A percentile compares a stretch with the other conserved stretches of the same genome.
phyloP scores from a whole-genome alignment of 1,140 invertebrate genomes.

The Aphelenchoides fujianensis region DNA sequence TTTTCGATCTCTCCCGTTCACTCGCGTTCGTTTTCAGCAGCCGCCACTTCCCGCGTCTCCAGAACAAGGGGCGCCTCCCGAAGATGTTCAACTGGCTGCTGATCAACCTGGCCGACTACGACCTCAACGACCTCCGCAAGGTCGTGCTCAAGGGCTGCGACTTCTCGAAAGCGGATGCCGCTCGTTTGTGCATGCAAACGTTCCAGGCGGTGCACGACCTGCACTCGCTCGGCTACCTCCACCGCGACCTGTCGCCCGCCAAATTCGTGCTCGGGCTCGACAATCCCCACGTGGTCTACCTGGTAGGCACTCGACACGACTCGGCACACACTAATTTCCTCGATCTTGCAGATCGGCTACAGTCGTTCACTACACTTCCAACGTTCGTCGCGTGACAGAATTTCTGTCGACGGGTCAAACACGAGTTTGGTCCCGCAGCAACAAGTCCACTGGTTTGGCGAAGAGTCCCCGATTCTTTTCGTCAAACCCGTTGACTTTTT shows the following conservation, averaged over 20 bases:
- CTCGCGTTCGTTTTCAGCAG: no score
- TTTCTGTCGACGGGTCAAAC: no score
- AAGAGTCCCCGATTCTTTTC: no score
- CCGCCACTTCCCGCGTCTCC: conserved; percentile 20
- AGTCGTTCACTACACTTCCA: no score
- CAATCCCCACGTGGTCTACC: background rate
- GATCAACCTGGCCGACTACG: conserved; percentile 13
- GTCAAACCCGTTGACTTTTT: no score
- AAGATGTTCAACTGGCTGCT: conserved; percentile 6
- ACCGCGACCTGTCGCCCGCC: conserved; percentile 9
- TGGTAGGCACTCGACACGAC: no score
- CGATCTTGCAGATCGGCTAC: no score
- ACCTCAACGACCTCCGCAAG: conserved; percentile 15
- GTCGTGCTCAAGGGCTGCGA: background rate
- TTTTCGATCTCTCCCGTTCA: no score
- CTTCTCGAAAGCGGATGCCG: conserved; percentile 12
- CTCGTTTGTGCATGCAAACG: conserved; percentile 24
- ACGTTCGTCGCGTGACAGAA: no score
- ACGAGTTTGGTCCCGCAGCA: no score
- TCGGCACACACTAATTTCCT: no score
- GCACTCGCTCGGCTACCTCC: conserved; percentile 20
- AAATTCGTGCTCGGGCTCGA: conserved; percentile 17
- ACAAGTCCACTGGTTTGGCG: no score
- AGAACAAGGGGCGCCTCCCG: conserved; percentile 11
- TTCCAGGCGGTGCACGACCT: conserved; percentile 25